Evolutionary conservation across 2,888 invertebrate genomes (phyloP).

Genomic region (Chaitophorus viminalis): DNA sequence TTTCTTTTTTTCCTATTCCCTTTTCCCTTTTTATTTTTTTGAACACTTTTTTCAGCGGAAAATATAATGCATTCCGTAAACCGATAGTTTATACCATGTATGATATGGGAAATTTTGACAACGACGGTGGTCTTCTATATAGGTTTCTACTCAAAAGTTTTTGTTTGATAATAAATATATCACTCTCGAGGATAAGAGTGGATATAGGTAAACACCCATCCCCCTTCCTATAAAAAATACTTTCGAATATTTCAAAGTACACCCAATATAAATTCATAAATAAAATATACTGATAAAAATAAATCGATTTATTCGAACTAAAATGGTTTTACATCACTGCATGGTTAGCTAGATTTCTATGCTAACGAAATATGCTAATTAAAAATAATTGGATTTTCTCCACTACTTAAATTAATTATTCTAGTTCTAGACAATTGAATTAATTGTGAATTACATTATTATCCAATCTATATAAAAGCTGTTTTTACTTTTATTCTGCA

Average conservation of each 20-base stretch:
- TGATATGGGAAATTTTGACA: not conserved
- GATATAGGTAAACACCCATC: not conserved
- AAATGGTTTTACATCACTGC: not conserved
- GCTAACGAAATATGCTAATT: not conserved
- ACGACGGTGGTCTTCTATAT: not conserved
- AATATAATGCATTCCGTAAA: constrained; percentile 1
- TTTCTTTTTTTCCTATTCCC: not conserved
- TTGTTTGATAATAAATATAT: constrained; percentile 8
- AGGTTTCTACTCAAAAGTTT: not conserved
- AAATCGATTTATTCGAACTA: not conserved
- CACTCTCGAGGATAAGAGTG: constrained; percentile 8
- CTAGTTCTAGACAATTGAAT: not conserved
- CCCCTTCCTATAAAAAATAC: not conserved
- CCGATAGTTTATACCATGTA: not conserved
- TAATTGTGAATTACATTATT: not conserved
- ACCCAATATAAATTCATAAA: not conserved
- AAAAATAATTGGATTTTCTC: not conserved
- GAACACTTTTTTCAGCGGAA: not conserved
- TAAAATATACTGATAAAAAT: not conserved
- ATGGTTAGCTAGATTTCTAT: not conserved
- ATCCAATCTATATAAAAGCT: not conserved
- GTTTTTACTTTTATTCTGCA: not conserved
- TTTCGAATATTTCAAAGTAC: not conserved
- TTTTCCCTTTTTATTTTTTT: not conserved
- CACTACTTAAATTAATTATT: constrained; percentile 16